phyloP scores from a whole-genome alignment of 2,113 vertebrate species.

The Sclerurus mexicanus region DNA sequence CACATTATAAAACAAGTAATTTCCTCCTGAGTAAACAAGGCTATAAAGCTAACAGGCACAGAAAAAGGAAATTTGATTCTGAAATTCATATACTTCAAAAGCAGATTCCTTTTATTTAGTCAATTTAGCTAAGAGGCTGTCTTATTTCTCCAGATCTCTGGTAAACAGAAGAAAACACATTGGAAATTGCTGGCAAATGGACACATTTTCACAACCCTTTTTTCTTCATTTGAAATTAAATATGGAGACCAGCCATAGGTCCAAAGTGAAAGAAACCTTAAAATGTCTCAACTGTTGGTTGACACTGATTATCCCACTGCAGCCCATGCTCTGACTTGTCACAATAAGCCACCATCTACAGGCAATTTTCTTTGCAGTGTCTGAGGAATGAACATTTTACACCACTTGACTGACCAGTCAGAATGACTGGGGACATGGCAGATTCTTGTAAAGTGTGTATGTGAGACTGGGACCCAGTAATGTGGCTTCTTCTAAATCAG shows the following conservation, averaged over 20 bases:
- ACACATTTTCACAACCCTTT: neutral
- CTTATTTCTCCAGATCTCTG: slow-evolving; percentile 43
- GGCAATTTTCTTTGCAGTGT: neutral
- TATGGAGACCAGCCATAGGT: neutral
- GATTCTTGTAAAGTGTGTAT: neutral
- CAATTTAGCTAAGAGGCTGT: slow-evolving; percentile 36
- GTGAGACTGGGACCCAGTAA: neutral
- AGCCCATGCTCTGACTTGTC: neutral
- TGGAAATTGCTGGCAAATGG: neutral
- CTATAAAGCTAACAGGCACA: slow-evolving; percentile 60
- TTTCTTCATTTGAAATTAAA: neutral
- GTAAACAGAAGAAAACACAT: slow-evolving; percentile 40
- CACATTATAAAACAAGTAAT: slow-evolving; percentile 63
- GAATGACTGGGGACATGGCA: neutral
- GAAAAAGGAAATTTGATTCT: slow-evolving; percentile 65
- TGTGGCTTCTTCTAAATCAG: neutral
- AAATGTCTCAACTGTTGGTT: neutral
- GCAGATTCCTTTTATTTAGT: slow-evolving; percentile 59
- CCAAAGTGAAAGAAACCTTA: neutral
- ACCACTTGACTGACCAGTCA: neutral
- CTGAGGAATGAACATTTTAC: neutral
- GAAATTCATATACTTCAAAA: slow-evolving; percentile 63
- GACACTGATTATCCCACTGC: neutral
- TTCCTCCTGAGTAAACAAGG: slow-evolving; percentile 59
- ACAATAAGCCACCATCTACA: neutral